A percentile compares a stretch with the other conserved stretches of the same genome.
Conservation (phyloP, 2,113 vertebrate genomes). For the Anguilla japonica region DNA sequence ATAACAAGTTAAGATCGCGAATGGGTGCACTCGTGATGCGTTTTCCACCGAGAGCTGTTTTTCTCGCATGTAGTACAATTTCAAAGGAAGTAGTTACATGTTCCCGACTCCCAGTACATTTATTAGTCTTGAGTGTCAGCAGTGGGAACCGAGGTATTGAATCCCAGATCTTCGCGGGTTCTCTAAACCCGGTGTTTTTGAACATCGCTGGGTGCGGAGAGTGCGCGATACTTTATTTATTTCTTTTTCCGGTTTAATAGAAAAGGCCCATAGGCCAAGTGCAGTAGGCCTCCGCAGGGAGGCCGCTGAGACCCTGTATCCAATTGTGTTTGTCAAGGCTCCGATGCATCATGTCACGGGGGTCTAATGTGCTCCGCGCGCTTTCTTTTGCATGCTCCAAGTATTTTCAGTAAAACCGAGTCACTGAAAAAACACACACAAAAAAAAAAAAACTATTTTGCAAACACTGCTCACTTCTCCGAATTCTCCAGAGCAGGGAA, state of each 20-base stretch:
- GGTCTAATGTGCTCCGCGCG: constrained; percentile 78
- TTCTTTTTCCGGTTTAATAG: constrained; percentile 9
- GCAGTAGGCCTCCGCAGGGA: constrained; percentile 56
- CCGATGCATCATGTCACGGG: constrained; percentile 85
- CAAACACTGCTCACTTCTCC: constrained; percentile 79
- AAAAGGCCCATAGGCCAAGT: constrained; percentile 42
- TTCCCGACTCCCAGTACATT: constrained; percentile 12
- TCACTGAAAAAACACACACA: constrained; percentile 88
- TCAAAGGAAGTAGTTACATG: constrained; percentile 10
- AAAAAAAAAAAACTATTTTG: constrained; percentile 70
- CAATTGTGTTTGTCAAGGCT: constrained; percentile 92
- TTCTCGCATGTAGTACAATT: neutral
- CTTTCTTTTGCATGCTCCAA: constrained; percentile 78
- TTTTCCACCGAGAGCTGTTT: neutral
- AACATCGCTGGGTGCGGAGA: neutral
- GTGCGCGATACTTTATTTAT: neutral
- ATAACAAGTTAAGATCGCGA: constrained; percentile 4
- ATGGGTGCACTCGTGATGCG: neutral
- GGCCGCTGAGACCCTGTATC: constrained; percentile 83
- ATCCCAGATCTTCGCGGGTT: constrained; percentile 58
- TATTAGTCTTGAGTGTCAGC: constrained; percentile 11
- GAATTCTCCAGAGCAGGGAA: constrained; percentile 80
- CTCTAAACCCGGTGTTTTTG: neutral
- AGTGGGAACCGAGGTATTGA: constrained; percentile 40
- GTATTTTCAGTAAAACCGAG: constrained; percentile 86